phyloP scores from a whole-genome alignment of 2,888 invertebrate genomes.

The Idaea straminata region DNA sequence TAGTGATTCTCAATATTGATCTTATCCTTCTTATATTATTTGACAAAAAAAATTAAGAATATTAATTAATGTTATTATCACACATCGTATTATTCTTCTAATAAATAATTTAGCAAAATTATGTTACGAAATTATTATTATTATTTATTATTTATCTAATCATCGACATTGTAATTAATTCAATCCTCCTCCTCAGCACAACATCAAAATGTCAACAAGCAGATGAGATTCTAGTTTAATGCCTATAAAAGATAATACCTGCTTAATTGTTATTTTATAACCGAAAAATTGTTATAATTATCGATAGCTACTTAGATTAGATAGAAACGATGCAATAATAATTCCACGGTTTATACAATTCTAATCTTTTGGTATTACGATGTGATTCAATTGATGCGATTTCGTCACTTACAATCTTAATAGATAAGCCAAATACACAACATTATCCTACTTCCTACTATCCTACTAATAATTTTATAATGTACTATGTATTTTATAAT shows the following conservation, averaged over 20 bases:
- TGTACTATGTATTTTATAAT: too few relatives aligned
- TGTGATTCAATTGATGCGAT: slow-evolving; percentile 43
- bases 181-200: slow-evolving; percentile 25
- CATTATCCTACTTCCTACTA: too few relatives aligned
- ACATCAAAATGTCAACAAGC: slow-evolving; percentile 33
- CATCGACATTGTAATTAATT: slow-evolving; percentile 29
- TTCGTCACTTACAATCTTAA: slow-evolving; percentile 31
- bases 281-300: slow-evolving; percentile 36
- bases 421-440: too few relatives aligned
- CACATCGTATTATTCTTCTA: too few relatives aligned
- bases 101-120: too few relatives aligned
- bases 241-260: slow-evolving; percentile 29
- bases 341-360: slow-evolving; percentile 37
- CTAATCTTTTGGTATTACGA: slow-evolving; percentile 26
- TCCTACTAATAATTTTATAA: too few relatives aligned
- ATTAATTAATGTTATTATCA: too few relatives aligned
- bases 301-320: slow-evolving; percentile 34
- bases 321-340: slow-evolving; percentile 37
- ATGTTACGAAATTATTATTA: too few relatives aligned
- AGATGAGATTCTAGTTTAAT: slow-evolving; percentile 37
- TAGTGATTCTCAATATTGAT: too few relatives aligned
- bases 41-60: too few relatives aligned
- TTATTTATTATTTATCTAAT: too few relatives aligned
- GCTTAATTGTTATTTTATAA: slow-evolving; percentile 36
- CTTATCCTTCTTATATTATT: too few relatives aligned